Evolutionary conservation across 2,888 invertebrate species (phyloP).

Genomic region (Apodemia duryi): DNA sequence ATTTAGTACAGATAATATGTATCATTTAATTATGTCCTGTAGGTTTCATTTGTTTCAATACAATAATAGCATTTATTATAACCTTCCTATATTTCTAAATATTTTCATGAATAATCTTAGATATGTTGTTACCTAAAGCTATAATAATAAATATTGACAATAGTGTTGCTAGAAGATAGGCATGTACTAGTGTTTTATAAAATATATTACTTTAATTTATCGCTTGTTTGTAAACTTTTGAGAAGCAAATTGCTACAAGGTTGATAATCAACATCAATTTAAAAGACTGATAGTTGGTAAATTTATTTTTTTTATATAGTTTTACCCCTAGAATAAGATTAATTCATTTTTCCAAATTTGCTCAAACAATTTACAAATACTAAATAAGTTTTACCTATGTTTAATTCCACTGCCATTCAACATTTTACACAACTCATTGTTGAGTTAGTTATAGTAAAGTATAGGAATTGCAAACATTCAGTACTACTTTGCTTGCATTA

Average conservation of each 20-base stretch:
- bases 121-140: conserved; percentile 25
- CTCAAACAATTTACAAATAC: conserved; percentile 58
- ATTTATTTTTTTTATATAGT: conserved; percentile 73
- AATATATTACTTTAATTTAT: conserved; percentile 31
- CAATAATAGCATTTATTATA: background rate
- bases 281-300: conserved; percentile 81
- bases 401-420: conserved; percentile 51
- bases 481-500: conserved; percentile 18
- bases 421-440: conserved; percentile 31
- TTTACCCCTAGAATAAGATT: conserved; percentile 76
- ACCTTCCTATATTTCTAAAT: background rate
- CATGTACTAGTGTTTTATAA: conserved; percentile 31
- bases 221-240: conserved; percentile 73
- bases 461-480: conserved; percentile 37
- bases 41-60: background rate
- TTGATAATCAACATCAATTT: conserved; percentile 79
- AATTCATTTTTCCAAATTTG: conserved; percentile 73
- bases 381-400: conserved; percentile 44
- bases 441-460: conserved; percentile 30
- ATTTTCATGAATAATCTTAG: conserved; percentile 21
- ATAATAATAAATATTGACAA: conserved; percentile 44
- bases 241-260: conserved; percentile 70
- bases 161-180: conserved; percentile 51
- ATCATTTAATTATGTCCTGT: background rate
- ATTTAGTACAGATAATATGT: background rate